Base-by-base conservation (phyloP, 2,797 vertebrate genomes). In the Centropyge bicolor region DNA sequence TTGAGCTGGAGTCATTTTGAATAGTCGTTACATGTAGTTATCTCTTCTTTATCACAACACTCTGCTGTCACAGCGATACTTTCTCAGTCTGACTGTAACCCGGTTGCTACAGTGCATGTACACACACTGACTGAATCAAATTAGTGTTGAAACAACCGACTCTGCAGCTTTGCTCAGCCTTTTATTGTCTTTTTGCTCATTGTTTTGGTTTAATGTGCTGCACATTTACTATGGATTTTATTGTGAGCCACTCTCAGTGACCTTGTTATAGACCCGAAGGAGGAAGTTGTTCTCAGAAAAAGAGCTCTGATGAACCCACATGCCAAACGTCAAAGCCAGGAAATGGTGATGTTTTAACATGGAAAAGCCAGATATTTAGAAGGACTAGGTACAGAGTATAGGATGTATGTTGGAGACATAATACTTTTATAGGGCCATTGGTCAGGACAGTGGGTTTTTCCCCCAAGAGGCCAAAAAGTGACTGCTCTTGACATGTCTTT, bases 1-100 rank as follows among this genome's bases (percentile, higher is more conserved):
- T 69, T 84, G 1, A 36, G 2, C 78, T 38, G 4, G 5, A 65
- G n/a, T 66, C 5, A 19, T 35, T n/a, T 60, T 68, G 11, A 45
- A 48, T 24, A n/a, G 54, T 19, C 38, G 6, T 11, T 31, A 4
- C 27, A 8, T 38, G 17, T 48, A 1, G 3, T 19, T 31, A 5
- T 24, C 13, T n/a, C 16, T 16, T 11, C 19, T 38, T 61, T 9
- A 19, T n/a, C 14, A 1, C 11, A 2, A 13, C 5, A 3, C 38
- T n/a, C 1, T 54, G 11, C 38, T 27, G 24, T 52, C 2, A 24
- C 16, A 43, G 1, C 0, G 2, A 6, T 20, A 9, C 35, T 61
- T 27, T 61, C 1, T 11, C 24, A 17, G 3, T 27, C 19, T 43
- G 31, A 27, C 17, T 22, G 9, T 14, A 7, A 41, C 12, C 27